phyloP scores from a whole-genome alignment of 2,797 vertebrate species.

The Sebastes vulpes region DNA sequence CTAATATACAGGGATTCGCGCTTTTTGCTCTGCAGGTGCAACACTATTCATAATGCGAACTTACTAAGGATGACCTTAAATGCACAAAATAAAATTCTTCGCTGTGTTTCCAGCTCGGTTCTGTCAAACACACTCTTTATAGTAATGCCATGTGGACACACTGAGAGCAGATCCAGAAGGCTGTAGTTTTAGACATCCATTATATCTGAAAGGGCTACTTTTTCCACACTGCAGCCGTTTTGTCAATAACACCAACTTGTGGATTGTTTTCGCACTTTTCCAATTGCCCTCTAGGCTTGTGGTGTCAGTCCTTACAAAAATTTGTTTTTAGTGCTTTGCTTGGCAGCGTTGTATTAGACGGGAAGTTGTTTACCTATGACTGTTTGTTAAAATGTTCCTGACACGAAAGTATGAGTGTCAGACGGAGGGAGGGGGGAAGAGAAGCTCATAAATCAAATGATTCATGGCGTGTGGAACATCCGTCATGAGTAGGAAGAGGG shows the following conservation, averaged over 20 bases:
- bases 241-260: slow-evolving; percentile 73
- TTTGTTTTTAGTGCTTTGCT: slow-evolving; percentile 70
- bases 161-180: slow-evolving; percentile 36
- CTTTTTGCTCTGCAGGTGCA: slow-evolving; percentile 1
- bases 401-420: slow-evolving; percentile 79
- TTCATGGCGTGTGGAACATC: slow-evolving; percentile 84
- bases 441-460: slow-evolving; percentile 78
- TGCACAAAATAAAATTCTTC: slow-evolving; percentile 23
- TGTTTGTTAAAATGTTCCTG: slow-evolving; percentile 79
- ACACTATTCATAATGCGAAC: not conserved
- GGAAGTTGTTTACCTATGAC: slow-evolving; percentile 81
- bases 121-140: slow-evolving; percentile 37
- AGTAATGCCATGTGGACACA: slow-evolving; percentile 49
- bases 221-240: slow-evolving; percentile 66
- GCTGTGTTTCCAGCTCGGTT: slow-evolving; percentile 1
- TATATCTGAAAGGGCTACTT: slow-evolving; percentile 68
- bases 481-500: slow-evolving; percentile 77
- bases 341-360: slow-evolving; percentile 71
- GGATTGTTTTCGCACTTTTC: slow-evolving; percentile 72
- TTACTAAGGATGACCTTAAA: slow-evolving; percentile 4
- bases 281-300: slow-evolving; percentile 68
- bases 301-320: slow-evolving; percentile 62
- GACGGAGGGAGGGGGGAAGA: slow-evolving; percentile 59
- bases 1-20: not conserved
- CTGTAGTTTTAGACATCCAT: slow-evolving; percentile 54